Conservation (phyloP, 2,113 vertebrate species). For the Nerophis lumbriciformis region DNA sequence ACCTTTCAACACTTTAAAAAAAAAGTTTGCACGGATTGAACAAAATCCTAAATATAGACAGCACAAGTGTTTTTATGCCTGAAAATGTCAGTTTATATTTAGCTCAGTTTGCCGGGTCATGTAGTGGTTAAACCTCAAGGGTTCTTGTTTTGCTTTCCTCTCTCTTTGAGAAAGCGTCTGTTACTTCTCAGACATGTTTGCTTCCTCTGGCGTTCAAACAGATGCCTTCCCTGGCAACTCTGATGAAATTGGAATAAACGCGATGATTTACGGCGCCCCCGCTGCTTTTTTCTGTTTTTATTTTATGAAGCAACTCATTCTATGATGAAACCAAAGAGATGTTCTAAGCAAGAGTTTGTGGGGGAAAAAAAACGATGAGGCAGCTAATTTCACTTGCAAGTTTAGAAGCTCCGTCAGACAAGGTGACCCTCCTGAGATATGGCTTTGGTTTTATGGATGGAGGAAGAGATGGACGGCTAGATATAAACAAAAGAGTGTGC, state of each 20-base stretch:
- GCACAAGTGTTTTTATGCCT: background rate
- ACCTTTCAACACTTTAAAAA: background rate
- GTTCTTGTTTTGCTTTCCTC: conserved; percentile 27
- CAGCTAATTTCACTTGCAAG: conserved; percentile 19
- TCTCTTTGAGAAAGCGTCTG: conserved; percentile 20
- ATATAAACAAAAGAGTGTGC: conserved; percentile 3
- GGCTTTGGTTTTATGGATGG: conserved; percentile 3
- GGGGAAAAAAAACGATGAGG: conserved; percentile 38
- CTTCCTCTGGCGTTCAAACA: conserved; percentile 40
- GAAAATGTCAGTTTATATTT: conserved; percentile 7
- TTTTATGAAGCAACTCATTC: conserved; percentile 41
- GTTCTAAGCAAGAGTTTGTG: conserved; percentile 16
- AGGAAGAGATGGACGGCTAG: conserved; percentile 10
- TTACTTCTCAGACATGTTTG: conserved; percentile 14
- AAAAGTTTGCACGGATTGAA: background rate
- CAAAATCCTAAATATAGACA: conserved; percentile 1
- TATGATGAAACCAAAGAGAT: conserved; percentile 59
- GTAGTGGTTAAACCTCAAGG: conserved; percentile 25
- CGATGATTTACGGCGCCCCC: conserved; percentile 45
- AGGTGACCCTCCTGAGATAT: conserved; percentile 16
- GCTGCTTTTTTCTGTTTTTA: conserved; percentile 36
- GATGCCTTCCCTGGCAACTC: conserved; percentile 37
- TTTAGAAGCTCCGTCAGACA: conserved; percentile 17
- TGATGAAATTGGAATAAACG: conserved; percentile 58
- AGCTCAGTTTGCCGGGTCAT: conserved; percentile 34